Base-by-base conservation (phyloP, 2,797 vertebrate genomes). In the Artibeus lituratus region DNA sequence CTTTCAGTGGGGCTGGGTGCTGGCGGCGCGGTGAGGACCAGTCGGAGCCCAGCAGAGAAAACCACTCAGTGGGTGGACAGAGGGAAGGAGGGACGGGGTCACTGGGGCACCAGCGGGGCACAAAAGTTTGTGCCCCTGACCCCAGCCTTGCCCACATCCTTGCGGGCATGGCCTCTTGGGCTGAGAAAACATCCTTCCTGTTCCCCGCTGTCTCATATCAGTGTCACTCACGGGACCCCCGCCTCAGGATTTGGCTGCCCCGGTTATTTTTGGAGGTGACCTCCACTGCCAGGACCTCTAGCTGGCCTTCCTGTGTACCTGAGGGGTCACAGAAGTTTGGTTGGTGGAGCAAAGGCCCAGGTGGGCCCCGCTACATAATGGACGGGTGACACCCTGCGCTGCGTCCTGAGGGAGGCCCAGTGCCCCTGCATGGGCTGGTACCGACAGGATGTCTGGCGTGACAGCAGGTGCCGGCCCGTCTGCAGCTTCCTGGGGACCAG, bases 391-490 rank as follows among this genome's bases (percentile, higher is more conserved):
- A 93, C 69, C 55, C 51, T 98, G 44, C 1, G 0, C 42, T 97
- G 97, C 72, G 49, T 62, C 29, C 55, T 97, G 86, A 97, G 32
- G 76, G 35, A 97, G 53, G 47, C 85, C 9, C 78, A 84, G 62
- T 95, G 95, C 67, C 83, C 93, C 9, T 96, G 83, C 88, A 86
- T 97, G 96, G 69, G 95, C 85, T 97, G 97, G 94, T 95, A 92
- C 62, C 95, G 94, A 15, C 94, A 95, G 73, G 91, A 95, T 83
- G 70, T 90, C 90, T 59, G 35, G 86, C 90, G 2, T 87, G 92
- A 10, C 59, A 92, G 1, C 67, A 96, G 69, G 1, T 26, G 12
- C 92, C 97, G 88, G 76, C 37, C 49, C 26, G 1, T 53, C 74
- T 95, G 6, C 1, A 22, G 49, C 21, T 0, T 26, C 0, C 49